A percentile compares a stretch with the other conserved stretches of the same genome.
Conservation (phyloP, 2,797 vertebrate species). For the Crenuchus spilurus region DNA sequence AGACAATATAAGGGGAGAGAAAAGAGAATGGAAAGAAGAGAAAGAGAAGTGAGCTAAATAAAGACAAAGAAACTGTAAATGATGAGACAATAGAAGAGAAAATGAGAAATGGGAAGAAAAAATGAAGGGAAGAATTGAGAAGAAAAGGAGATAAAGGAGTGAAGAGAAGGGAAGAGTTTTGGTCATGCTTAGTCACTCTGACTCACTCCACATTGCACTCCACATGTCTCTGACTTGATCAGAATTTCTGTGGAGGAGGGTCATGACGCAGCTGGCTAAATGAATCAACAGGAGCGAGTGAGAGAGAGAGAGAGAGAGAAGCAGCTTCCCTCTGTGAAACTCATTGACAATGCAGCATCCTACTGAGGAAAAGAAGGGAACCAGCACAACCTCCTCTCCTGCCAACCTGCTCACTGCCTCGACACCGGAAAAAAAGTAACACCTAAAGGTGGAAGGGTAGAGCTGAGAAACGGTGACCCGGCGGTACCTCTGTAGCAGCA, state of each 20-base stretch:
- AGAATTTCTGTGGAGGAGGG: slow-evolving; percentile 19
- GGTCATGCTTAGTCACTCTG: slow-evolving; percentile 11
- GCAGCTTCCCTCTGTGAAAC: background rate
- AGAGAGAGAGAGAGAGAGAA: background rate
- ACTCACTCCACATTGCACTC: background rate
- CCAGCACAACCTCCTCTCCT: background rate
- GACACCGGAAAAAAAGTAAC: slow-evolving; percentile 37
- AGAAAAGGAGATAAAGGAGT: background rate
- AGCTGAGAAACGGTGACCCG: slow-evolving; percentile 36
- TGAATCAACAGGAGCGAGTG: slow-evolving; percentile 3
- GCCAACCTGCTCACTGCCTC: slow-evolving; percentile 13
- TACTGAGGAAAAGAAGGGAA: slow-evolving; percentile 7
- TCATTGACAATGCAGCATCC: slow-evolving; percentile 10
- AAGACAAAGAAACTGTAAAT: too few relatives aligned
- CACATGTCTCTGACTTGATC: background rate
- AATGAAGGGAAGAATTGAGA: background rate
- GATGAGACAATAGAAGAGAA: too few relatives aligned
- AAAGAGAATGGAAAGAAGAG: background rate
- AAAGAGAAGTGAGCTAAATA: too few relatives aligned
- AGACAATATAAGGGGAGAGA: background rate
- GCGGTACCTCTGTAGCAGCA: slow-evolving; percentile 15
- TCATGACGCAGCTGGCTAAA: background rate
- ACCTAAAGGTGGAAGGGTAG: slow-evolving; percentile 17
- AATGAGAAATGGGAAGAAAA: background rate
- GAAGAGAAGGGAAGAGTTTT: background rate